These are phyloP conservation scores for Daphoenositta chrysoptera DNA, from an alignment of 2,113 vertebrate species.

Conservation along the genomic window DNA sequence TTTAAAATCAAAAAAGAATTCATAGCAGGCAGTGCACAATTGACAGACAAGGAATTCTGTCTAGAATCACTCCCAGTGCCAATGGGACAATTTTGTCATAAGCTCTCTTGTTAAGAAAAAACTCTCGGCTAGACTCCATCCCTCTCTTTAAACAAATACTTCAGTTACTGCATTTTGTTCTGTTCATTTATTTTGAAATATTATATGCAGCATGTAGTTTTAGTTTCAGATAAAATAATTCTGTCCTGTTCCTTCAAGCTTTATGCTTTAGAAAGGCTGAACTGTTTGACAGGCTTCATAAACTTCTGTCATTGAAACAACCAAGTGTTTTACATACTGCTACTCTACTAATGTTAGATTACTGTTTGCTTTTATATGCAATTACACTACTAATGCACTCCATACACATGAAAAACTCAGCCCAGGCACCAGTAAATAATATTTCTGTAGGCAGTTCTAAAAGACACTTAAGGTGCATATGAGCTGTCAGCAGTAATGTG, in stretches of 20 bases:
- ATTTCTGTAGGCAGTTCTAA: not conserved
- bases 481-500: not conserved
- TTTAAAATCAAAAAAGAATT: not conserved
- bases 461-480: not conserved
- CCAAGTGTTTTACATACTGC: not conserved
- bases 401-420: not conserved
- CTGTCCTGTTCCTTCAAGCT: not conserved
- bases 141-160: not conserved
- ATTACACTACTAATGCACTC: not conserved
- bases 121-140: not conserved
- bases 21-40: not conserved
- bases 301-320: not conserved
- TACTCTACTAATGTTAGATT: not conserved
- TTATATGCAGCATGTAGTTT: not conserved
- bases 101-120: not conserved
- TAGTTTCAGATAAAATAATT: not conserved
- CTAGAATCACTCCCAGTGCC: not conserved
- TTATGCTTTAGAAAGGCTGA: not conserved
- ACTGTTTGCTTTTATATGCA: not conserved
- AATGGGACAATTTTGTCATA: not conserved
- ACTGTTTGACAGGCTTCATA: not conserved
- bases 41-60: not conserved
- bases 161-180: not conserved
- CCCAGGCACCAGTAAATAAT: not conserved
- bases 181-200: not conserved